Base-by-base conservation (phyloP, 2,888 invertebrate genomes). In the Drosophila prolongata region DNA sequence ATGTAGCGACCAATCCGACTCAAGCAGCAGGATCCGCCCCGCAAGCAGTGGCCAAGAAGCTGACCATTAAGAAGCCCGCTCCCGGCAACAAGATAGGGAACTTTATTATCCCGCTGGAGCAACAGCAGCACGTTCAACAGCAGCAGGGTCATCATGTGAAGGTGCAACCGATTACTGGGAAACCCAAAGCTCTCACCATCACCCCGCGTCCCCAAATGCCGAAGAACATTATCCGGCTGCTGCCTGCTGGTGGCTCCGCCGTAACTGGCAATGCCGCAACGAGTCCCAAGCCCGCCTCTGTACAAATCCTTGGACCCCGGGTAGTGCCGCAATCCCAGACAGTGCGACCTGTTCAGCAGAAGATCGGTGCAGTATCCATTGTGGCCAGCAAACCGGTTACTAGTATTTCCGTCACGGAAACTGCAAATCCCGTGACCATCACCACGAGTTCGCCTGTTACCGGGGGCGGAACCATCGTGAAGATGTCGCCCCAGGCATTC, bases 401-500 rank as follows among this genome's bases (percentile, higher is more conserved):
- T 4, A 65, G 64, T 14, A 14, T 52, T 13, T 37, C 46, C 14
- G 44, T 19, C 8, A 11, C 49, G 9, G 43, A 53, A 57, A 30
- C 49, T 11, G 70, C 68, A 27, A 75, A 46, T 44, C 27, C 82
- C 1, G 40, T 64, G 54, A 30, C 54, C 35, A 53, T 56, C 42
- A 50, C 71, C 44, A 35, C 72, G 14, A 37, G 54, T 19, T 46
- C 64, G 1, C 14, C 65, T 10, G 49, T 64, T 24, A 19, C 81
- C 14, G 61, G 80, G 1, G 82, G 65, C 4, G 65, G 90, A 13
- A 90, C 91, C 14, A 89, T 91, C 56, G 90, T 91, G 0, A 91
- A 91, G 66, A 91, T 91, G 91, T 88, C 91, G 0, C 88, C 91
- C 3, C 91, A 91, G 53, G 90, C 90, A 30, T 87, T 92, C 58